Conservation (phyloP, 1,140 invertebrate genomes). For the Brachionus angularis region DNA sequence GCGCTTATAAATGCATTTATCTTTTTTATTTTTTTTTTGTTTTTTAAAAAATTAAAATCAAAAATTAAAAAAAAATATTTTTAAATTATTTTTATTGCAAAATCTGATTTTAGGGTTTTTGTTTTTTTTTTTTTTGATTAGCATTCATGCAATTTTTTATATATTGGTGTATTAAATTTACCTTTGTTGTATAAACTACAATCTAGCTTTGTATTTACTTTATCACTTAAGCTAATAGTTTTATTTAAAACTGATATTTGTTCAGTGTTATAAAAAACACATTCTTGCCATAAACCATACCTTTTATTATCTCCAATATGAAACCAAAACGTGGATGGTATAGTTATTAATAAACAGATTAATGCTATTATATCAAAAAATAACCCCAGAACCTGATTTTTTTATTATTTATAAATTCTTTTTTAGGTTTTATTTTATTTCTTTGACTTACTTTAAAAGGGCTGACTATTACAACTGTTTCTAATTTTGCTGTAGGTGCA, state of each 20-base stretch:
- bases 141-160: neutral
- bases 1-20: constrained; percentile 37
- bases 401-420: neutral
- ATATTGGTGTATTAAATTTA: neutral
- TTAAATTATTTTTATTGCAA: too few relatives aligned
- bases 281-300: constrained; percentile 42
- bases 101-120: too few relatives aligned
- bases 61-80: neutral
- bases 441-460: constrained; percentile 36
- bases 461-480: constrained; percentile 37
- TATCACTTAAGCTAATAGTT: neutral
- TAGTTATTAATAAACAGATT: constrained; percentile 16
- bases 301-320: neutral
- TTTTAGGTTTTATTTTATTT: neutral
- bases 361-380: constrained; percentile 16
- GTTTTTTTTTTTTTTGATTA: too few relatives aligned
- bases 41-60: neutral
- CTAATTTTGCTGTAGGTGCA: constrained; percentile 37
- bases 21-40: neutral
- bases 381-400: constrained; percentile 1
- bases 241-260: too few relatives aligned
- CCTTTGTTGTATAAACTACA: constrained; percentile 30
- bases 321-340: constrained; percentile 41
- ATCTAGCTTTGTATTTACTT: neutral
- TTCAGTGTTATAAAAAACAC: neutral